Evolutionary conservation across 92 coral and sea anemone species (phyloP), one percentile per base, ranked within the genome.

Genomic region (Palythoa grandiflora): DNA sequence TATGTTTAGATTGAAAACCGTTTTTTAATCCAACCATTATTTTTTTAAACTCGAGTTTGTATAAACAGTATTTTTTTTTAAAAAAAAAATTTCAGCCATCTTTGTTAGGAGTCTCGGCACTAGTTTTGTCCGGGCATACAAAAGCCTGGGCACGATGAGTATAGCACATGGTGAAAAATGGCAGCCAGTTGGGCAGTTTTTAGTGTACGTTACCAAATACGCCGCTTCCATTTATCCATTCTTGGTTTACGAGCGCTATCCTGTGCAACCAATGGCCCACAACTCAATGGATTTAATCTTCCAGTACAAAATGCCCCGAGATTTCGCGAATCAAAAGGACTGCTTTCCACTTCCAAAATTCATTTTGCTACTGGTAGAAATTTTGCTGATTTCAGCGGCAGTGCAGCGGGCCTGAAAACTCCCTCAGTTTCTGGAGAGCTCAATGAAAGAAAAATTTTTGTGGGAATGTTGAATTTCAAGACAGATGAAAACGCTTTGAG

Each of bases 381-480:
- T 68, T 37, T 36, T 13, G 28, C 20, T 10, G 47, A 20, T 11
- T 28, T 63, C 76, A 47, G 15, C 39, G 8, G 39, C 48, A 47
- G 60, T 40, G 38, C n/a, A 38, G 38, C 10, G 4, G 39, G 66
- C 48, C 20, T 51, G 16, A 39, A 63, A 52, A 19, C 11, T 38
- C 19, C 57, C 12, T 20, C 75, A n/a, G 19, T 63, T 66, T 65
- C 75, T 1, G 60, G 44, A 81, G 94, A 89, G 38, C 71, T 68
- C 75, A 78, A 92, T 85, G 73, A 68, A 21, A 86, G 94, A 75
- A 85, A 87, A 55, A 68, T 92, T 9, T 92, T 92, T 73, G 83
- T 92, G 6, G 94, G 92, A 15, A 91, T 91, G 53, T 71, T 92
- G 36, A 75, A 86, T 68, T 83, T 87, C 60, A 84, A 75, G n/a